Evolutionary conservation across 1,140 invertebrate species (phyloP), one percentile per base, ranked within the genome.

Genomic region (Drosophila melanogaster): DNA sequence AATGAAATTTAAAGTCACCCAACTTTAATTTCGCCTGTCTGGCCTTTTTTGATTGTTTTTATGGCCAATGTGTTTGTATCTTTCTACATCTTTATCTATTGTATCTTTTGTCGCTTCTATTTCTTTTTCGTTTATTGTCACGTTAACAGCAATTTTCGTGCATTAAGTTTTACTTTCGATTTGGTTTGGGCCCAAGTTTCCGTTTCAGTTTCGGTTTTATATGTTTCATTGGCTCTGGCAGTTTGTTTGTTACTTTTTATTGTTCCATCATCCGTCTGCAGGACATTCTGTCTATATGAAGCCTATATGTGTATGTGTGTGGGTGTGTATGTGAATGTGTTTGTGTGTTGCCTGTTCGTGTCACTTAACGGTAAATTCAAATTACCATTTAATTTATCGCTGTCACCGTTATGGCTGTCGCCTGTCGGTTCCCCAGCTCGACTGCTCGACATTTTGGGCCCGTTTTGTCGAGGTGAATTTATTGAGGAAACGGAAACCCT

Each of bases 351-450:
- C 17, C 51, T 62, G 84, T 89, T 89, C 84, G 84, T 89, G 84
- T 84, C 84, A 89, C 67, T 89, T 83, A 84, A 89, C 84, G 84
- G 84, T 89, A 89, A 89, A 89, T 89, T 89, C 85, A 89, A 89
- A 89, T 89, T 89, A 89, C 81, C 84, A 84, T 89, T 89, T 89
- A 89, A 89, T 89, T 89, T 89, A 89, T 89, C 79, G 84, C 84
- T 89, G 85, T 89, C 84, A 89, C 79, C 84, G 85, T 89, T 89
- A 89, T 89, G 85, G 85, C 84, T 89, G 84, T 89, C 84, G 85
- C 84, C 84, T 89, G 84, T 89, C 84, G 46, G 12, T 22, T 15
- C 15, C 10, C 15, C 43, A 30, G 30, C 30, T 30, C 11, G n/a
- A 17, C 26, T 38, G 33, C 62, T 14, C 11, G 14, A 38, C 66